Base-by-base conservation (phyloP, 2,888 invertebrate species). In the Dolichomitus sp. region DNA sequence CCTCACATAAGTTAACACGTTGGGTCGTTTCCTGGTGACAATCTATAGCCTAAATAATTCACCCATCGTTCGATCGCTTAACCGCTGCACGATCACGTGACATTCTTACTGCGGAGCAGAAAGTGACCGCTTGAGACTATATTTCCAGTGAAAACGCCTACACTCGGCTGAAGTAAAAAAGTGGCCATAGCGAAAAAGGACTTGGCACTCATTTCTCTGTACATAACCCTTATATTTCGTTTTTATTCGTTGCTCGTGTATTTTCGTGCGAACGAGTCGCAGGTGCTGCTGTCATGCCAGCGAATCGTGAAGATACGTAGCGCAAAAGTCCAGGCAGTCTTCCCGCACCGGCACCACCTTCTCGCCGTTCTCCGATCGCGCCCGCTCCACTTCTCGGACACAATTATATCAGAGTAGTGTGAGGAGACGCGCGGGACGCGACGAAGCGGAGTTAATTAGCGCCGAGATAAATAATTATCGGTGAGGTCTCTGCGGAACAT, bases 401-500 rank as follows among this genome's bases (percentile, higher is more conserved):
- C 59, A 75, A 84, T 81, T 84, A 81, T 84, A 81, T 81, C 48
- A 63, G 65, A 72, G 77, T 68, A 63, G 48, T 68, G 73, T 69
- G 61, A 54, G 33, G 40, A 61, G 30, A 63, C 78, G 80, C 85
- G 86, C 84, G 86, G 85, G 80, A 84, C 88, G 87, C 88, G 88
- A 88, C 87, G 80, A 89, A 88, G 86, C 85, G 83, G 81, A 89
- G 89, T 86, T 85, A 86, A 87, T 86, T 85, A 85, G 80, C 84
- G 82, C 85, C 81, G 68, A 80, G 80, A 86, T 81, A 84, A 86
- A 83, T 86, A 85, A 86, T 86, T 83, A 83, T 84, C 80, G 83
- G 83, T 65, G 76, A 74, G 69, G 52, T 70, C 70, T 30, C 75
- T 42, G 70, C 61, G 70, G 59, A 45, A 61, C 75, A 68, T 76